Evolutionary conservation across 2,797 vertebrate genomes (phyloP).

Genomic region (Nyctalus aviator): DNA sequence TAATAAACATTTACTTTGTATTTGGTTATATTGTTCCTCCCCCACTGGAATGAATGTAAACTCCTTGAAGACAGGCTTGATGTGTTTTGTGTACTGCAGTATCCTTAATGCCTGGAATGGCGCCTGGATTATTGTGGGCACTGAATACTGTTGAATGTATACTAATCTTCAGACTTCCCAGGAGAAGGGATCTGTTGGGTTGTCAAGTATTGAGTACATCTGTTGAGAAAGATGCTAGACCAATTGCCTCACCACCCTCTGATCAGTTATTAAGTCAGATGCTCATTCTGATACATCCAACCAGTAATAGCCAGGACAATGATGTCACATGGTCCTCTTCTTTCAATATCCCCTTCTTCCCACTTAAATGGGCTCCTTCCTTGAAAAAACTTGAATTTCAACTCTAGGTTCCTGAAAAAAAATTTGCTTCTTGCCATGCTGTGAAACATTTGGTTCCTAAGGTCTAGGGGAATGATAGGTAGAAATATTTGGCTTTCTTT

Average conservation of each 20-base stretch:
- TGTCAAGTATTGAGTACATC: neutral
- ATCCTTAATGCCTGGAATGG: neutral
- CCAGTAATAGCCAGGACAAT: neutral
- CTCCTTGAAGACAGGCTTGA: neutral
- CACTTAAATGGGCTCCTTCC: neutral
- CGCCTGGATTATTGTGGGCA: neutral
- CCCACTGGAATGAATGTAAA: neutral
- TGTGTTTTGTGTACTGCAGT: neutral
- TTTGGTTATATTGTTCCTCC: neutral
- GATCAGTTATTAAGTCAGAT: neutral
- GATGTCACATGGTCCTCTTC: neutral
- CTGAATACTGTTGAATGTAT: neutral
- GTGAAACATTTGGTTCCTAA: neutral
- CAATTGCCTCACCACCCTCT: neutral
- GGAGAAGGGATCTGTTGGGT: neutral
- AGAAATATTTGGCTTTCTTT: neutral
- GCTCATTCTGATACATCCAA: neutral
- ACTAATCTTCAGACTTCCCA: neutral
- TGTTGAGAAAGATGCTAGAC: neutral
- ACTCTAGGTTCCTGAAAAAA: neutral
- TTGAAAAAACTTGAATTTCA: neutral
- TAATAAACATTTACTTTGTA: neutral
- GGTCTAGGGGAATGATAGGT: neutral
- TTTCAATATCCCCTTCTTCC: neutral
- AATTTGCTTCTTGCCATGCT: neutral